Base-by-base conservation (phyloP, 2,888 invertebrate species). In the Eupithecia inturbata region DNA sequence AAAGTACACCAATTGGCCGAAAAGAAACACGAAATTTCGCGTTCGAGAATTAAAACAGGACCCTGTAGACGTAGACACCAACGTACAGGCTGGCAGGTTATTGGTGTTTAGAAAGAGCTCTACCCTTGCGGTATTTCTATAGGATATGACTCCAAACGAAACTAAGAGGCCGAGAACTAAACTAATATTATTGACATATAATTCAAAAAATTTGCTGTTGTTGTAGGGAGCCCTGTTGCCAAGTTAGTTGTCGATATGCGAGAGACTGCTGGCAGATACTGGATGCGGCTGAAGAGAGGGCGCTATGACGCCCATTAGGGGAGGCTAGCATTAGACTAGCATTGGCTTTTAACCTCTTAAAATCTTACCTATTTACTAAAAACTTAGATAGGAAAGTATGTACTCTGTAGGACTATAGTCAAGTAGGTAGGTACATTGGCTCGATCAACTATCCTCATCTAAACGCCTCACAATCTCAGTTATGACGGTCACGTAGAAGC, bases 401-500 rank as follows among this genome's bases (percentile, higher is more conserved):
- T 45, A 45, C 45, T 45, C n/a, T n/a, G 7, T n/a, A 45, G 19
- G 19, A 49, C n/a, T 49, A 6, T 19, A 41, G 45, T 45, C 7
- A 45, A 45, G 45, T 45, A 45, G 1, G 57, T 16, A 60, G n/a
- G 9, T 57, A 36, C 9, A 53, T 63, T 60, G 49, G 16, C 49
- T 39, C n/a, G 39, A 16, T 39, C 63, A 19, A 77, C 78, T 81
- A 22, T 66, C 22, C 71, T 60, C 31, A 26, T 78, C 19, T 45
- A 80, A 87, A 86, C 82, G 75, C 75, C 68, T 81, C 86, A 79
- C 74, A 75, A 81, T 81, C 83, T 87, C 86, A 77, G 80, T 84
- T 84, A 91, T 89, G 87, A 84, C 77, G 77, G 77, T 86, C 91
- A 90, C 89, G 89, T 88, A 82, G 81, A 57, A 57, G 78, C 86